Evolutionary conservation across 1,140 invertebrate species (phyloP).

Genomic region (Aphaenogaster floridana): DNA sequence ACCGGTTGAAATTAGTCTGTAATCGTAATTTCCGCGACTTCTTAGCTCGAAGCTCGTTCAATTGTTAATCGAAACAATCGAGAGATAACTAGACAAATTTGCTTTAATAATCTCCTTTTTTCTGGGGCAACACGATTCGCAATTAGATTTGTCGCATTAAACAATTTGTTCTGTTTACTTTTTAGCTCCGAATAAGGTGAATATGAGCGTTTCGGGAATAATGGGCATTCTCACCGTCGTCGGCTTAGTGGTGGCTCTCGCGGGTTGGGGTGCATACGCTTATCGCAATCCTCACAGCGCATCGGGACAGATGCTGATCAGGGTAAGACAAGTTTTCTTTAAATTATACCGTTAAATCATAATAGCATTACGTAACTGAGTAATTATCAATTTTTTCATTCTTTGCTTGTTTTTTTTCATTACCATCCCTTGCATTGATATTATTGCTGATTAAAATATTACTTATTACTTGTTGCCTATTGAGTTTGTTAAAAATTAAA

Average conservation of each 20-base stretch:
- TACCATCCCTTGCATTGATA: neutral
- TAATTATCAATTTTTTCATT: neutral
- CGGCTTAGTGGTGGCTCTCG: constrained; percentile 88
- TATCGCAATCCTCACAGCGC: constrained; percentile 98
- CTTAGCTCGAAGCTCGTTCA: neutral
- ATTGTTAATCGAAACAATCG: constrained; percentile 6
- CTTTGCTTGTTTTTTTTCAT: neutral
- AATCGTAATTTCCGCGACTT: neutral
- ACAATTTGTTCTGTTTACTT: constrained; percentile 1
- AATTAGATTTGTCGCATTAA: neutral
- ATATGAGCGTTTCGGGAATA: constrained; percentile 88
- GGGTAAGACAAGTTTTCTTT: constrained; percentile 89
- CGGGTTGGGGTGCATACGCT: constrained; percentile 95
- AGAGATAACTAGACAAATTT: neutral
- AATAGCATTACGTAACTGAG: neutral
- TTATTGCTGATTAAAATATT: neutral
- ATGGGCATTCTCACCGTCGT: constrained; percentile 90
- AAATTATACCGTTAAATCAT: neutral
- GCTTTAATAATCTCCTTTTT: neutral
- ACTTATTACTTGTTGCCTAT: neutral
- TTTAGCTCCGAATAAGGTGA: constrained; percentile 80
- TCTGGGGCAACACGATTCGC: neutral
- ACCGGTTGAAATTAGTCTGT: neutral
- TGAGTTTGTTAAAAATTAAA: neutral
- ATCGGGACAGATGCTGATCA: constrained; percentile 98